Conservation (phyloP, 2,797 vertebrate genomes). For the Gallinago stenura region DNA sequence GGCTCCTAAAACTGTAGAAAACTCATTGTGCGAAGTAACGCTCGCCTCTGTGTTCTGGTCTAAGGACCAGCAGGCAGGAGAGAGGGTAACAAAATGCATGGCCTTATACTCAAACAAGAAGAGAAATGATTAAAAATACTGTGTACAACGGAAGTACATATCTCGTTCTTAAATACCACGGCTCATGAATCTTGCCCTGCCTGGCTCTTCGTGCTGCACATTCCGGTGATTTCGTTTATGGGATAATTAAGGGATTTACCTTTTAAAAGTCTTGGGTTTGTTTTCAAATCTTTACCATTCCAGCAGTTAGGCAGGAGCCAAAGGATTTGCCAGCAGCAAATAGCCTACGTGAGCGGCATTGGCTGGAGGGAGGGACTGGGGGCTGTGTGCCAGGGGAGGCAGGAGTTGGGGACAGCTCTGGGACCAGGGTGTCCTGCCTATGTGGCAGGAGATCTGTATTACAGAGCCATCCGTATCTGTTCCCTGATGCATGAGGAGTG, state of each 20-base stretch:
- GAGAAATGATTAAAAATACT: neutral
- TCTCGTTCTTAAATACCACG: neutral
- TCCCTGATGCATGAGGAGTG: neutral
- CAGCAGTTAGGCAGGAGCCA: slow-evolving; percentile 26
- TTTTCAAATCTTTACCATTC: slow-evolving; percentile 22
- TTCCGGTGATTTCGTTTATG: slow-evolving; percentile 32
- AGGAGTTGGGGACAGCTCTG: neutral
- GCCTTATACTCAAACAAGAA: neutral
- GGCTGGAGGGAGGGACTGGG: neutral
- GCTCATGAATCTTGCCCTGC: neutral
- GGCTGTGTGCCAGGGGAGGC: neutral
- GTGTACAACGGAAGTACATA: neutral
- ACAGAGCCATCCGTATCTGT: neutral
- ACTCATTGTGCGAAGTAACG: fast-evolving
- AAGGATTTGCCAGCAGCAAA: slow-evolving; percentile 32
- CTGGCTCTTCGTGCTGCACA: neutral
- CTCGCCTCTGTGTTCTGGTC: neutral
- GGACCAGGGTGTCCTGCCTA: neutral
- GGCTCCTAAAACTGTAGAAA: neutral
- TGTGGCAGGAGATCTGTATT: slow-evolving; percentile 15
- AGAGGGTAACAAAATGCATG: neutral
- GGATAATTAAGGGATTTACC: slow-evolving; percentile 58
- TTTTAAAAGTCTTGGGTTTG: slow-evolving; percentile 46
- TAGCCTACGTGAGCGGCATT: neutral
- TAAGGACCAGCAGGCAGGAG: neutral